A percentile compares a stretch with the other conserved stretches of the same genome.
Evolutionary conservation across 1,140 invertebrate species (phyloP).

Genomic region (Ooceraea biroi): DNA sequence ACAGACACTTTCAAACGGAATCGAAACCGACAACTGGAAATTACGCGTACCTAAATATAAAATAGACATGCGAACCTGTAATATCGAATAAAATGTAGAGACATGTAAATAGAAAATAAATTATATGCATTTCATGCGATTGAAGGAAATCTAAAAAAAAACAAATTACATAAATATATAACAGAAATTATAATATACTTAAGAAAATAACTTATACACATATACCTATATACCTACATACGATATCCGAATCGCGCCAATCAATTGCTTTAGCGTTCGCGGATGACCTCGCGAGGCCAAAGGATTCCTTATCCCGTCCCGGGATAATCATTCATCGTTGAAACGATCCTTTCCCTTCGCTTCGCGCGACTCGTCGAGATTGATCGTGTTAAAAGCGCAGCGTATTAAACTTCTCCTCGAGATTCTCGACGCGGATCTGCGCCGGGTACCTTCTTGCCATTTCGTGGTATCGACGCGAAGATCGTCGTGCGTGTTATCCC

Average conservation of each 20-base stretch:
- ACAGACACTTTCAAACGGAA: background rate
- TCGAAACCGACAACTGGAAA: background rate
- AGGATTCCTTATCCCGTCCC: background rate
- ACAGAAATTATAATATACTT: no score
- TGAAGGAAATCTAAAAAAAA: no score
- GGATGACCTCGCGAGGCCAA: background rate
- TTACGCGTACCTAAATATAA: background rate
- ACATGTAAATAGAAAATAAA: background rate
- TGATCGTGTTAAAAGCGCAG: background rate
- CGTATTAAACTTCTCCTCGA: background rate
- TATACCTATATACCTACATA: no score
- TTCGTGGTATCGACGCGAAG: slow-evolving; percentile 33
- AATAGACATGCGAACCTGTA: background rate
- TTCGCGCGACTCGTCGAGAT: background rate
- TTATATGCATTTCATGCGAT: background rate
- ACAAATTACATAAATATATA: background rate
- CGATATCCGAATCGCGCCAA: background rate
- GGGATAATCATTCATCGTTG: background rate
- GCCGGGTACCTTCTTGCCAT: slow-evolving; percentile 21
- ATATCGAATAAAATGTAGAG: background rate
- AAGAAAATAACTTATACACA: no score
- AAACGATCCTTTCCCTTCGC: no score
- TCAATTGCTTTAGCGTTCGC: no score
- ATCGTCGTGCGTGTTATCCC: slow-evolving; percentile 58
- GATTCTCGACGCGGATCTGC: background rate